Base-by-base conservation (phyloP, 2,888 invertebrate genomes). In the Thyatira batis region DNA sequence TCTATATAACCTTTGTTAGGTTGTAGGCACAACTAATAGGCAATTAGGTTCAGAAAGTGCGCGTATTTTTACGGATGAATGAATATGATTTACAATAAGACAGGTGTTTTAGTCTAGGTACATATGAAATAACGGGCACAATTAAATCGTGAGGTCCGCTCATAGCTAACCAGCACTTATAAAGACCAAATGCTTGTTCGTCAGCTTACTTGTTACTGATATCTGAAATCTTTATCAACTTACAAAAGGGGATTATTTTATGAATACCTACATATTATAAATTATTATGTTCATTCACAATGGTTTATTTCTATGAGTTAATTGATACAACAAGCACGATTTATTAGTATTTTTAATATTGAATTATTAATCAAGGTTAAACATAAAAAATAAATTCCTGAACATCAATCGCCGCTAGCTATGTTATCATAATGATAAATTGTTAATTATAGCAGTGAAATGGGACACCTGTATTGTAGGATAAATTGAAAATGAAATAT, bases 1-100 rank as follows among this genome's bases (percentile, higher is more conserved):
- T 54, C 9, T 43, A n/a, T n/a, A n/a, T 43, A 50, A 54, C 17
- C 39, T 39, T 39, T 8, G 17, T 39, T 39, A 39, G 17, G 13
- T 13, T 39, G 39, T 39, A 39, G 17, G 17, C 17, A 39, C 2
- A 17, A 8, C 39, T 39, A 8, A 39, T n/a, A 39, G 39, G 13
- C 17, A 4, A 17, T 39, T 39, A 17, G 17, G 17, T 8, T 2
- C 8, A 39, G 13, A 39, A 39, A 39, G 39, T 17, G 13, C 39
- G n/a, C n/a, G n/a, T n/a, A 39, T 39, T 39, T 33, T 33, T n/a
- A 13, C 13, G n/a, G 3, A n/a, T 2, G n/a, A n/a, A n/a, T n/a
- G n/a, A n/a, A n/a, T n/a, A n/a, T n/a, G n/a, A n/a, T n/a, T n/a
- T n/a, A n/a, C n/a, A n/a, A n/a, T n/a, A n/a, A n/a, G n/a, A n/a